Percentiles rank a stretch among this genome's conserved stretches.
Conservation (phyloP, 2,888 invertebrate species). For the Meganola albula region DNA sequence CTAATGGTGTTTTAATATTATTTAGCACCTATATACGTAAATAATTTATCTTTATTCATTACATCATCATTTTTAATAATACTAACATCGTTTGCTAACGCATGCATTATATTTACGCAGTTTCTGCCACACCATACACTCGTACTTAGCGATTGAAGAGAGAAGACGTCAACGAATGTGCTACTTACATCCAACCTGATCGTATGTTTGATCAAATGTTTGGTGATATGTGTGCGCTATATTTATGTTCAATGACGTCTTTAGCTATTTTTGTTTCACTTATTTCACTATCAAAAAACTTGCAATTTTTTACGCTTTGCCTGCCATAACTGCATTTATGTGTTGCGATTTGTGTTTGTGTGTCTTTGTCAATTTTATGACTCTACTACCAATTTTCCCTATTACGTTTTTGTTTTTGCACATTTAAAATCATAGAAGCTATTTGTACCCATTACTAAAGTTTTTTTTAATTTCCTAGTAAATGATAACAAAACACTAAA, state of each 20-base stretch:
- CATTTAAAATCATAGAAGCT: too few relatives aligned
- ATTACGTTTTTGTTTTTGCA: too few relatives aligned
- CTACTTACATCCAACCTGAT: conserved; percentile 61
- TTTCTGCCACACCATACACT: conserved; percentile 72
- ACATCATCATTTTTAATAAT: too few relatives aligned
- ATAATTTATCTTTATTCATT: too few relatives aligned
- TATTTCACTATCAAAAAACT: conserved; percentile 11
- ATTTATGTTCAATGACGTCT: conserved; percentile 39
- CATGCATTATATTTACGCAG: conserved; percentile 57
- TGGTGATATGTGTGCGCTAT: conserved; percentile 55
- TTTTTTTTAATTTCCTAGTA: neutral
- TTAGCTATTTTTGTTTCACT: conserved; percentile 18
- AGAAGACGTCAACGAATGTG: conserved; percentile 55
- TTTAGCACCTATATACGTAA: too few relatives aligned
- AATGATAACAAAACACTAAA: conserved; percentile 9
- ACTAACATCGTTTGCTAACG: conserved; percentile 37
- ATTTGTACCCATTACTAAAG: neutral
- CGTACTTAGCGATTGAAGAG: conserved; percentile 71
- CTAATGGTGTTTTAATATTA: too few relatives aligned
- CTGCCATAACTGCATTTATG: conserved; percentile 50
- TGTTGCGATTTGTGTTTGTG: conserved; percentile 77
- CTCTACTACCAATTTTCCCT: too few relatives aligned
- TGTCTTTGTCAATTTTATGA: conserved; percentile 37
- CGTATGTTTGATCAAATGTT: conserved; percentile 55
- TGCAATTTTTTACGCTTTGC: conserved; percentile 39